Evolutionary conservation across 1,140 invertebrate species (phyloP).

Genomic region (Trigoniulus corallinus): DNA sequence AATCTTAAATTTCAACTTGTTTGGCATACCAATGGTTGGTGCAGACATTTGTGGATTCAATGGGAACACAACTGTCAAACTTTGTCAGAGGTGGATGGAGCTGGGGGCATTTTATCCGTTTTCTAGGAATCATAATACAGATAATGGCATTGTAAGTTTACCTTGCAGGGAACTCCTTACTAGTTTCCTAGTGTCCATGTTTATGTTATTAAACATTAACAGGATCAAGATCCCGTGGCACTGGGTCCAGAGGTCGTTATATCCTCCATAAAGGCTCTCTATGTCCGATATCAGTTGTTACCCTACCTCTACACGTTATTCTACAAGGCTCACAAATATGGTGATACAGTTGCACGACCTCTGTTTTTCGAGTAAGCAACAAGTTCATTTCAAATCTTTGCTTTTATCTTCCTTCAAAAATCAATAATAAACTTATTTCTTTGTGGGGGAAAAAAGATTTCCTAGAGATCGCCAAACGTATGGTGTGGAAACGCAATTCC

Average conservation of each 20-base stretch:
- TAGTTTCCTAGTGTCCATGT: neutral
- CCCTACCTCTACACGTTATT: slow-evolving; percentile 71
- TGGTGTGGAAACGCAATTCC: slow-evolving; percentile 56
- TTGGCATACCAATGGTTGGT: slow-evolving; percentile 52
- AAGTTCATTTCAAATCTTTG: slow-evolving; percentile 16
- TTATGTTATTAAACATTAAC: slow-evolving; percentile 3
- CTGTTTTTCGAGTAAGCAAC: slow-evolving; percentile 59
- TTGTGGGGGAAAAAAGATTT: slow-evolving; percentile 33
- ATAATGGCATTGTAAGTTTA: slow-evolving; percentile 42
- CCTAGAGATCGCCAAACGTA: slow-evolving; percentile 45
- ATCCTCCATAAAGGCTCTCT: slow-evolving; percentile 43
- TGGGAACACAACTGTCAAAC: slow-evolving; percentile 47
- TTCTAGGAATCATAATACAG: slow-evolving; percentile 66
- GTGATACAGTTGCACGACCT: slow-evolving; percentile 54
- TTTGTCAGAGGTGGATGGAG: slow-evolving; percentile 67
- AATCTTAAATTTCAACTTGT: slow-evolving; percentile 55
- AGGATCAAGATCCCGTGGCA: slow-evolving; percentile 63
- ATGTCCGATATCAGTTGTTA: slow-evolving; percentile 50
- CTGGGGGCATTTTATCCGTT: slow-evolving; percentile 53
- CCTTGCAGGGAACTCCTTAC: slow-evolving; percentile 1
- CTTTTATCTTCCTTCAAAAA: neutral
- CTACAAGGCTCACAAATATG: slow-evolving; percentile 47
- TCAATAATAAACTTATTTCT: neutral
- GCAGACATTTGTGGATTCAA: slow-evolving; percentile 82
- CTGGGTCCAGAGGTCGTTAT: slow-evolving; percentile 44